Base-by-base conservation (phyloP, 2,113 vertebrate species). In the Onychostoma macrolepis region DNA sequence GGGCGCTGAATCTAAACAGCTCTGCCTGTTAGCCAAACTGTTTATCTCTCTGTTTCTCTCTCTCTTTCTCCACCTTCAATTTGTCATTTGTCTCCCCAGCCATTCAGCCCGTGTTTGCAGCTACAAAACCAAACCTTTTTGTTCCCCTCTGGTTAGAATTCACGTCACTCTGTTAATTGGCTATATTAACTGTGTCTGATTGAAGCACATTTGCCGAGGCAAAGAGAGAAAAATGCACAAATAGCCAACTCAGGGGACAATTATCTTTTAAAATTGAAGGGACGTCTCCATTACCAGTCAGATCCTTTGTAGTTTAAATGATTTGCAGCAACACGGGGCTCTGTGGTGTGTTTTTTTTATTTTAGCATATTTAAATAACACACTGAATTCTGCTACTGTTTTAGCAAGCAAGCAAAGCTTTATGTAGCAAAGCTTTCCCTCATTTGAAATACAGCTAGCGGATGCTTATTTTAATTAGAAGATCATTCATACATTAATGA, bases 241-340 rank as follows among this genome's bases (percentile, higher is more conserved):
- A 86, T 78, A 86, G 83, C 63, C 41, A 77, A 79, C 77, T 69
- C 50, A 4, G 30, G 36, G 79, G 74, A 85, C 28, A 75, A 84
- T 84, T 83, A 76, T 80, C 79, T 30, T 76, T 75, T 83, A 69
- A 56, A 81, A 50, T 38, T 41, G 61, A 77, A 69, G 63, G 79
- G 33, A 85, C 58, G 12, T 83, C 86, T 86, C 80, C 53, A 84
- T 86, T 65, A 83, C 72, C 58, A 58, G 58, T 15, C 36, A 38
- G 61, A 48, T 38, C 30, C 61, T 85, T 87, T 87, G 86, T 33
- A 87, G 79, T 53, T 89, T 82, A 86, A 86, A 86, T 72, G 41
- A 28, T 10, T 84, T 75, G 56, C n/a, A 26, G 50, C 71, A 58
- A 77, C 43, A 50, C 48, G 28, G 67, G 24, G 50, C 75, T 80